Evolutionary conservation across 2,797 vertebrate species (phyloP).

Genomic region (Cuniculus paca): DNA sequence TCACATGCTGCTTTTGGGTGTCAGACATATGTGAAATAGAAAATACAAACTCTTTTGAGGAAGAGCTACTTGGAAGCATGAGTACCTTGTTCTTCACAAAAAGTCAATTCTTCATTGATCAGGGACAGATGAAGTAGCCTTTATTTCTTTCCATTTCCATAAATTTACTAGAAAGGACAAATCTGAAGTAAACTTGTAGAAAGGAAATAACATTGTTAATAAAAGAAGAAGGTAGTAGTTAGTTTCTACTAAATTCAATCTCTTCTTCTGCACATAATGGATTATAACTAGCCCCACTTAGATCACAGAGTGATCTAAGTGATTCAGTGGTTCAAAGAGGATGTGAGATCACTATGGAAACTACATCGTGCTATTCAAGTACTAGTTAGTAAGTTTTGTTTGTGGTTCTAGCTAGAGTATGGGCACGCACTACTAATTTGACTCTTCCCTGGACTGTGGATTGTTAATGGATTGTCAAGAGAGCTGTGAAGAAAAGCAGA

Average conservation of each 20-base stretch:
- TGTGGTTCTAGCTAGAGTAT: not conserved
- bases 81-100: conserved; percentile 14
- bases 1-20: not conserved
- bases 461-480: not conserved
- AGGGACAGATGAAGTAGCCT: not conserved
- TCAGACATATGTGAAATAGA: not conserved
- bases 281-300: not conserved
- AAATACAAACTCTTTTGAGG: conserved; percentile 13
- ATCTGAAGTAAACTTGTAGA: not conserved
- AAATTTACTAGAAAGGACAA: not conserved
- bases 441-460: not conserved
- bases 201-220: not conserved
- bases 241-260: not conserved
- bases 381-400: not conserved
- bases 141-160: not conserved
- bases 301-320: conserved; percentile 15
- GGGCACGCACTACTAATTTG: not conserved
- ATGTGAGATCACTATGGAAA: not conserved
- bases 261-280: not conserved
- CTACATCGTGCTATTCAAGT: not conserved
- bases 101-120: conserved; percentile 10
- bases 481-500: not conserved
- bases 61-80: not conserved
- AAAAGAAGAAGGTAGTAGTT: not conserved
- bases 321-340: conserved; percentile 18